Conservation (phyloP, 2,113 vertebrate genomes). For the Lamprotornis superbus region DNA sequence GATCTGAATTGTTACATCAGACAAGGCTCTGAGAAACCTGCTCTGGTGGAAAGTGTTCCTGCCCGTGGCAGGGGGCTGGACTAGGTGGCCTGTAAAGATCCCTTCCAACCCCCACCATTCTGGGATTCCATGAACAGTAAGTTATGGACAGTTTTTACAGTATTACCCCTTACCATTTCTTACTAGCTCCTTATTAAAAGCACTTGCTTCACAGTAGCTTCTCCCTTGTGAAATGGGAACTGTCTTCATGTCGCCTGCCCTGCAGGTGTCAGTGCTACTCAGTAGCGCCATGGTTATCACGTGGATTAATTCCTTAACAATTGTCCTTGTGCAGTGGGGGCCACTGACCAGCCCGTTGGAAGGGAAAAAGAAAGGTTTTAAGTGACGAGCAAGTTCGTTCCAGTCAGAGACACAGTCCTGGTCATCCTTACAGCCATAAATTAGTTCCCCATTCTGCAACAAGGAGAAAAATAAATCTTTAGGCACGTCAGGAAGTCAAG, state of each 20-base stretch:
- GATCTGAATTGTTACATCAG: background rate
- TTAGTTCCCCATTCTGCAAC: constrained; percentile 88
- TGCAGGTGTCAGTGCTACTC: constrained; percentile 77
- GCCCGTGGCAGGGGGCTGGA: background rate
- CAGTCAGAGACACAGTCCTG: constrained; percentile 82
- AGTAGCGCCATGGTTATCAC: constrained; percentile 85
- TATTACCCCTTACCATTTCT: constrained; percentile 78
- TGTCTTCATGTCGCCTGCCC: constrained; percentile 70
- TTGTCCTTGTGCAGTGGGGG: constrained; percentile 79
- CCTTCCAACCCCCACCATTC: background rate
- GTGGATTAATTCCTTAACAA: constrained; percentile 90
- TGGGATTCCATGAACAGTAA: background rate
- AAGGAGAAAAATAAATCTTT: background rate
- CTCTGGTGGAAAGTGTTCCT: background rate
- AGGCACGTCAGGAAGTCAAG: background rate
- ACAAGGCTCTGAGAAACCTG: background rate
- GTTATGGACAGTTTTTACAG: background rate
- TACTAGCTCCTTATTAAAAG: constrained; percentile 80
- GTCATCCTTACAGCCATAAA: constrained; percentile 90
- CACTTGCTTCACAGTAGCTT: constrained; percentile 88
- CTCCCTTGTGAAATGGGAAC: constrained; percentile 73
- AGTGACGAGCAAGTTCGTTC: constrained; percentile 83
- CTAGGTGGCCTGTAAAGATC: background rate
- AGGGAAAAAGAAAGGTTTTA: constrained; percentile 90
- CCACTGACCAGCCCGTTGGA: constrained; percentile 80